phyloP scores from a whole-genome alignment of 2,888 invertebrate species.

The Stenurella melanura region DNA sequence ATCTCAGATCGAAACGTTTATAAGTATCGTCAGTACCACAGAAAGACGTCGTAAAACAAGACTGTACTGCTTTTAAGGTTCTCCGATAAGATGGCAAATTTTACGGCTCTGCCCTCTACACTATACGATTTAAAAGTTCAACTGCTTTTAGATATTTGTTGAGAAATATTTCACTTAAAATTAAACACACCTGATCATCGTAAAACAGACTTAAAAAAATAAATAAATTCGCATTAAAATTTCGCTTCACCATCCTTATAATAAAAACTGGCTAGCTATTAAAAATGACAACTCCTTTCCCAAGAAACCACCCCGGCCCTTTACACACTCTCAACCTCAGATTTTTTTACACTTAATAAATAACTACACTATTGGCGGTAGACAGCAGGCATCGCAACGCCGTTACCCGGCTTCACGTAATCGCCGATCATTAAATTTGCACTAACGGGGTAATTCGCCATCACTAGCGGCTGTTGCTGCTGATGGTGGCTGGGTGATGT shows the following conservation, averaged over 20 bases:
- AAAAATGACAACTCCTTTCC: neutral
- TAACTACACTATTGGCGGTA: conserved; percentile 69
- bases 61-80: too few relatives aligned
- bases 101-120: too few relatives aligned
- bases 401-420: conserved; percentile 77
- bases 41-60: too few relatives aligned
- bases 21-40: too few relatives aligned
- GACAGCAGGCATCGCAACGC: conserved; percentile 64
- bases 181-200: neutral
- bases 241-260: neutral
- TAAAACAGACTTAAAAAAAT: neutral
- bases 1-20: too few relatives aligned
- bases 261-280: neutral
- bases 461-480: conserved; percentile 75
- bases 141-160: neutral
- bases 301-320: neutral
- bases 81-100: too few relatives aligned
- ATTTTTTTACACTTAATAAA: conserved; percentile 17
- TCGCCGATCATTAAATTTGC: conserved; percentile 86
- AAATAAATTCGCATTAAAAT: neutral
- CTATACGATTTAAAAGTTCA: neutral
- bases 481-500: conserved; percentile 70
- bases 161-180: neutral
- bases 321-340: conserved; percentile 10
- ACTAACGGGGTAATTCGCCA: conserved; percentile 82